Evolutionary conservation across 1,140 invertebrate species (phyloP).

Genomic region (Sinonovacula constricta): DNA sequence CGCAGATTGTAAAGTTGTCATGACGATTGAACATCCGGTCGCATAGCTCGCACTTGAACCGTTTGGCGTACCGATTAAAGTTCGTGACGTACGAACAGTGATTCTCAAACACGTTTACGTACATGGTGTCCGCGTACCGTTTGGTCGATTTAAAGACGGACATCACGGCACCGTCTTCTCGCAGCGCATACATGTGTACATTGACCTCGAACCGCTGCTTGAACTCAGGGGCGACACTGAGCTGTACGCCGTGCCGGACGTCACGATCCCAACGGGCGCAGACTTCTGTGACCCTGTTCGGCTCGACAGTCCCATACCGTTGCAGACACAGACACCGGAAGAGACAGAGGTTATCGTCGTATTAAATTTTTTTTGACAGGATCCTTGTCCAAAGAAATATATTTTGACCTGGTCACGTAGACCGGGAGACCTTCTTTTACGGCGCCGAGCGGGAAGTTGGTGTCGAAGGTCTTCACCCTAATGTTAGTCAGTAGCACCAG

Average conservation of each 20-base stretch:
- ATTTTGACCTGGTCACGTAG: neutral
- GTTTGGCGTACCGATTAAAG: constrained; percentile 14
- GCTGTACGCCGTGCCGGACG: neutral
- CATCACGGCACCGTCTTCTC: neutral
- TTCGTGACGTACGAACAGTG: constrained; percentile 30
- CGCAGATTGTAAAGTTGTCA: neutral
- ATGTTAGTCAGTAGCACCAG: constrained; percentile 24
- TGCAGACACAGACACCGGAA: no score
- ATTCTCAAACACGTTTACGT: constrained; percentile 17
- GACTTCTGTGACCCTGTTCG: no score
- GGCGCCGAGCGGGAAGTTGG: no score
- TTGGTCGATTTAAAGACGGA: neutral
- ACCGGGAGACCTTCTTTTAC: constrained; percentile 6
- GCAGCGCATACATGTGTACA: no score
- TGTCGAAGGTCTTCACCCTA: neutral
- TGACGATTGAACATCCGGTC: neutral
- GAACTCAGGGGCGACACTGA: neutral
- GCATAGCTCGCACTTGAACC: no score
- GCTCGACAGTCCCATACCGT: no score
- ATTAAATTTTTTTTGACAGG: neutral
- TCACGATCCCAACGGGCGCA: no score
- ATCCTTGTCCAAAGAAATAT: constrained; percentile 5
- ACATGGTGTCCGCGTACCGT: neutral
- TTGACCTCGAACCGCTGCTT: no score
- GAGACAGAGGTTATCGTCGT: no score